These are phyloP conservation scores for Margaritifera margaritifera DNA, from an alignment of 2,888 invertebrate species.

Conservation along the genomic window DNA sequence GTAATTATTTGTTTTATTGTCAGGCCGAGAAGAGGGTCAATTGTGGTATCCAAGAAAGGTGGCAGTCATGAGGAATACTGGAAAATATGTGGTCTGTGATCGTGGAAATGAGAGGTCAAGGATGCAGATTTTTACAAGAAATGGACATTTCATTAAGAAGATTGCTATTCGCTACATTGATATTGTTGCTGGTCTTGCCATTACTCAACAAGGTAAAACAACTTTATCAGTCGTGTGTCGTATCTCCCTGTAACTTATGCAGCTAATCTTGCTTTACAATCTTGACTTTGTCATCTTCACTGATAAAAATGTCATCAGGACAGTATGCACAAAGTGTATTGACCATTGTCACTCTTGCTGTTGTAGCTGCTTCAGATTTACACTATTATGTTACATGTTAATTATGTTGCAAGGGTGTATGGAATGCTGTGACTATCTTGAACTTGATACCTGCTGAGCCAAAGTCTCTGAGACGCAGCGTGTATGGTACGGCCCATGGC, in stretches of 20 bases:
- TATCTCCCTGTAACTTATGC: background rate
- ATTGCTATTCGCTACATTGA: conserved; percentile 82
- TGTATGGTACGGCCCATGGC: too few species aligned
- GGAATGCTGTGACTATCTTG: too few species aligned
- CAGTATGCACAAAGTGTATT: too few species aligned
- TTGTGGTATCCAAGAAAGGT: conserved; percentile 98
- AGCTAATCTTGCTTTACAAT: background rate
- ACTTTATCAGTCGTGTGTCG: background rate
- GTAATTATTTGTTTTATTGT: background rate
- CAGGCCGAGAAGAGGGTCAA: conserved; percentile 87
- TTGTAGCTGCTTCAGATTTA: too few species aligned
- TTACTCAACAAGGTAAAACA: conserved; percentile 84
- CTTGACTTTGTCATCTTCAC: background rate
- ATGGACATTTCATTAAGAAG: conserved; percentile 95
- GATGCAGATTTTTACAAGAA: conserved; percentile 97
- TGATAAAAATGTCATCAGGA: too few species aligned
- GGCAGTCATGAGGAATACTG: conserved; percentile 76
- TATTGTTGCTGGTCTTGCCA: conserved; percentile 91
- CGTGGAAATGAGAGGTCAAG: conserved; percentile 96
- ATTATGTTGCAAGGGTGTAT: too few species aligned
- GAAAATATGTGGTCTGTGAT: conserved; percentile 89
- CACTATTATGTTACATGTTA: too few species aligned
- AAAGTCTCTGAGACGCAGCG: too few species aligned
- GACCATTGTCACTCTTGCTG: too few species aligned
- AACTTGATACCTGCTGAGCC: too few species aligned